Evolutionary conservation across 2,888 invertebrate species (phyloP).

Genomic region (Cheilosia vernalis): DNA sequence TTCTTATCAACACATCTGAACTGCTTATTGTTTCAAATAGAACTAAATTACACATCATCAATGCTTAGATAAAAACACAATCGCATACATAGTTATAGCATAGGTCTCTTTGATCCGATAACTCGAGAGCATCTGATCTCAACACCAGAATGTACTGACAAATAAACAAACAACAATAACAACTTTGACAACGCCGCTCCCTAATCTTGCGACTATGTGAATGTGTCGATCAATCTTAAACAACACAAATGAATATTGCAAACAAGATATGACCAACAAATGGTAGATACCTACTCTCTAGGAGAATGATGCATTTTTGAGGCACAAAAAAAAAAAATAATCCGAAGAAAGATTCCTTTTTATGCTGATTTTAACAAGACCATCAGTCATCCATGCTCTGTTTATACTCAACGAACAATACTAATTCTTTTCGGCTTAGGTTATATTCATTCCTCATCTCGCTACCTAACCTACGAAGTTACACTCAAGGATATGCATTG

Average conservation of each 20-base stretch:
- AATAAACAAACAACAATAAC: constrained; percentile 32
- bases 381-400: constrained; percentile 56
- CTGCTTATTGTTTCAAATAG: constrained; percentile 7
- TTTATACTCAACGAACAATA: constrained; percentile 57
- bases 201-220: constrained; percentile 16
- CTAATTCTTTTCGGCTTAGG: constrained; percentile 53
- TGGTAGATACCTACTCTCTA: not conserved
- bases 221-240: constrained; percentile 46
- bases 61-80: constrained; percentile 22
- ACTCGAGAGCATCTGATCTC: constrained; percentile 54
- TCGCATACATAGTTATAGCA: constrained; percentile 17
- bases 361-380: constrained; percentile 56
- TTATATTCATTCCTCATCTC: constrained; percentile 21
- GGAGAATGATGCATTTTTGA: constrained; percentile 35
- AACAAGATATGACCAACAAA: constrained; percentile 49
- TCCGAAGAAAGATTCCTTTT: constrained; percentile 24
- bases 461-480: constrained; percentile 41
- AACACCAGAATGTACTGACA: constrained; percentile 36
- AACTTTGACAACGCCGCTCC: constrained; percentile 49
- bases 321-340: constrained; percentile 11
- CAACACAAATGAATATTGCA: constrained; percentile 21
- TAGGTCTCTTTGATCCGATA: constrained; percentile 42
- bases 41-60: constrained; percentile 8
- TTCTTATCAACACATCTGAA: constrained; percentile 20
- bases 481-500: constrained; percentile 35